phyloP scores from a whole-genome alignment of 2,113 vertebrate species.

The Leptobrachium ailaonicum region DNA sequence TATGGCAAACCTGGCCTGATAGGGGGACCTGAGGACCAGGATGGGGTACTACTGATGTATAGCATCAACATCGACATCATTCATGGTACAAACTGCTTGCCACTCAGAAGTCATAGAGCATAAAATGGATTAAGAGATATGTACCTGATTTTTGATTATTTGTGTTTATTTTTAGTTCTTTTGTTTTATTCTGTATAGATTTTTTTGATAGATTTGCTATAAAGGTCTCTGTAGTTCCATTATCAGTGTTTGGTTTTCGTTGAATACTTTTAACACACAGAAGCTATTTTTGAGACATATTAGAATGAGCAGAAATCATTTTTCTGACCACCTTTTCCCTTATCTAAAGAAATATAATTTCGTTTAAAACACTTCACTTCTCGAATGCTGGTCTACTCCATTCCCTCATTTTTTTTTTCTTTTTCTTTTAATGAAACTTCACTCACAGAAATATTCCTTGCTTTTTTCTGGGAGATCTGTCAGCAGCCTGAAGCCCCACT shows the following conservation, averaged over 20 bases:
- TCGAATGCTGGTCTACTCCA: background rate
- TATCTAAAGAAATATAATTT: slow-evolving; percentile 43
- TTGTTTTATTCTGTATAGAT: background rate
- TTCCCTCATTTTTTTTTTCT: background rate
- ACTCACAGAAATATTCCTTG: background rate
- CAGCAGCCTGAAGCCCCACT: too few species aligned
- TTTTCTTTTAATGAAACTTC: slow-evolving; percentile 10
- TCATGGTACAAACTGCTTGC: slow-evolving; percentile 27
- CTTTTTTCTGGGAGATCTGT: background rate
- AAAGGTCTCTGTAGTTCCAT: slow-evolving; percentile 22
- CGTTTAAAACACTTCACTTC: slow-evolving; percentile 26
- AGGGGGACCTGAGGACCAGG: too few species aligned
- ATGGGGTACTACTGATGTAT: too few species aligned
- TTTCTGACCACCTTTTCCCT: slow-evolving; percentile 31
- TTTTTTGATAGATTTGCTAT: slow-evolving; percentile 33
- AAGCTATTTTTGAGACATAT: slow-evolving; percentile 37
- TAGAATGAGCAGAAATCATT: slow-evolving; percentile 5
- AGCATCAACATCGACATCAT: slow-evolving; percentile 1
- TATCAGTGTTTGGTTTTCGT: slow-evolving; percentile 26
- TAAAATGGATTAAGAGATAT: slow-evolving; percentile 39
- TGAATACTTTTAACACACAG: slow-evolving; percentile 38
- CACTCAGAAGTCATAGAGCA: slow-evolving; percentile 20
- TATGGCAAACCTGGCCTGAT: too few species aligned
- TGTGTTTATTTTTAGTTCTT: slow-evolving; percentile 7
- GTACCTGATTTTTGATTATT: slow-evolving; percentile 14